Conservation (phyloP, 35 echinoderm and acorn worm genomes). For the Strongylocentrotus purpuratus region DNA sequence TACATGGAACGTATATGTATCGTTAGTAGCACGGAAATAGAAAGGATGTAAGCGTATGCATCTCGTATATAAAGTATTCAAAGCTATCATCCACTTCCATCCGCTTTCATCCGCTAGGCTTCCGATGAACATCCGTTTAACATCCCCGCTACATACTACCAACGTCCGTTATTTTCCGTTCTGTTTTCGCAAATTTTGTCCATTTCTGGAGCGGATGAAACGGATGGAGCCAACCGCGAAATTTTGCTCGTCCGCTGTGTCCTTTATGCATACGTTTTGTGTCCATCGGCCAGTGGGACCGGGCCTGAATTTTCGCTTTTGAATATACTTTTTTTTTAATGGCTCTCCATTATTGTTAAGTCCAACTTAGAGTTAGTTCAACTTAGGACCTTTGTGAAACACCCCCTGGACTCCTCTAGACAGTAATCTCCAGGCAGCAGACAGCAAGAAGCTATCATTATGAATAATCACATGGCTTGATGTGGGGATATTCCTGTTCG, state of each 20-base stretch:
- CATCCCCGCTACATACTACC: slow-evolving; percentile 36
- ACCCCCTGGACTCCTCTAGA: too few species aligned
- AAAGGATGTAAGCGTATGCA: slow-evolving; percentile 29
- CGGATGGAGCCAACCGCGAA: background rate
- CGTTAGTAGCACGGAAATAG: slow-evolving; percentile 31
- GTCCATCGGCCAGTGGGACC: slow-evolving; percentile 28
- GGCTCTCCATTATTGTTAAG: too few species aligned
- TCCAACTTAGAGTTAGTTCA: too few species aligned
- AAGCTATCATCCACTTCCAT: slow-evolving; percentile 35
- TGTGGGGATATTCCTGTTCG: too few species aligned
- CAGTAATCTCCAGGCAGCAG: too few species aligned
- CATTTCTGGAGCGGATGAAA: too few species aligned
- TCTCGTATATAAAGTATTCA: slow-evolving; percentile 35
- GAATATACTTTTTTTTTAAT: too few species aligned
- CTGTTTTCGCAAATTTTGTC: too few species aligned
- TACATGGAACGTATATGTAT: slow-evolving; percentile 14
- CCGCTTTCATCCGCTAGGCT: slow-evolving; percentile 30
- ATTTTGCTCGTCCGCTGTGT: slow-evolving; percentile 34
- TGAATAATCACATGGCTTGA: too few species aligned
- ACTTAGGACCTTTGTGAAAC: too few species aligned
- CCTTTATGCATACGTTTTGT: slow-evolving; percentile 25
- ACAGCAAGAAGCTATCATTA: too few species aligned
- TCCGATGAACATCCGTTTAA: slow-evolving; percentile 39
- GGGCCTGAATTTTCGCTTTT: too few species aligned
- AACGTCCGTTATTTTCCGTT: background rate